Base-by-base conservation (phyloP, 2,113 vertebrate species). In the Recurvirostra avosetta region DNA sequence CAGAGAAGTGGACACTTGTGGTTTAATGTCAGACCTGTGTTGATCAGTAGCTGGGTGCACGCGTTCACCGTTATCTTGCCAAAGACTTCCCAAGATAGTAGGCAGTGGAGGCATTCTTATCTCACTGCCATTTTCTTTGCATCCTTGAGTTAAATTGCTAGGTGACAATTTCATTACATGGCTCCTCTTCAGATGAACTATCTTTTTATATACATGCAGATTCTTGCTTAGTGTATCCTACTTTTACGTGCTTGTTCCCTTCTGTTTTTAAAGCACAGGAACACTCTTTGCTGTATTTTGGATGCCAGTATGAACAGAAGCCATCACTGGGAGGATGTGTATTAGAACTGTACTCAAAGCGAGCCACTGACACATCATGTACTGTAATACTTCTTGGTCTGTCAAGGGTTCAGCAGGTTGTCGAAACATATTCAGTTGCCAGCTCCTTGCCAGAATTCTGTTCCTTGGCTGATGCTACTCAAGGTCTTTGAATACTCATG, bases 401-500 rank as follows among this genome's bases (percentile, higher is more conserved):
- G 38, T 96, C 62, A 86, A 71, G 87, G 55, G 58, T 81, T 92
- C 87, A 85, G 59, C 58, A 94, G 59, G 53, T 88, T 95, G 65
- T 96, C 63, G 92, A 83, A 96, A 95, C 53, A 50, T 61, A 49
- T 30, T 77, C 88, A 86, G 56, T 76, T 95, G 83, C 78, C 89
- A 94, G 41, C n/a, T 83, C 56, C 86, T 79, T 96, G 66, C 67
- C 65, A 91, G 71, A 96, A 55, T 65, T 95, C 81, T 82, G 56
- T 77, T 96, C 88, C 92, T 96, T 20, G 14, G 81, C 79, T 81
- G 71, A 77, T 91, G 90, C 67, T 55, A 88, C 80, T 96, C 71
- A 76, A 55, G 43, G 49, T 85, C 90, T 95, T 94, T 96, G 80
- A 92, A 95, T 92, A 53, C 80, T 97, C 79, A 56, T 90, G 83